These are phyloP conservation scores for Nephotettix cincticeps DNA, from an alignment of 1,140 invertebrate species.

Conservation along the genomic window DNA sequence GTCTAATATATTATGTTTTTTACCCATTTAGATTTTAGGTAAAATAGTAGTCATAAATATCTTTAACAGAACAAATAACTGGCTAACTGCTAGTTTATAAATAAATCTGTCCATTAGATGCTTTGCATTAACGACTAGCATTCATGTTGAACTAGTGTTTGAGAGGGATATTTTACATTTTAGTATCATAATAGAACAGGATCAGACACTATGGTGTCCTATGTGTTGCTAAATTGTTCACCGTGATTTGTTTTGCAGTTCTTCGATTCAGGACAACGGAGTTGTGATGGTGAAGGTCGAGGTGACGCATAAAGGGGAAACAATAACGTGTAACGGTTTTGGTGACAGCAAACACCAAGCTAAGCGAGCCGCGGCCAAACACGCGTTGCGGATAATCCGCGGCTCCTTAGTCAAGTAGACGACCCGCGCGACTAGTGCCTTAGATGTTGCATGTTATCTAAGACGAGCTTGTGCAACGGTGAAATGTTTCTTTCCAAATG, in stretches of 20 bases:
- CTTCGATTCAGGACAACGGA: slow-evolving; percentile 28
- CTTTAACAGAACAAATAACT: too few species aligned
- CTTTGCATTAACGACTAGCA: background rate
- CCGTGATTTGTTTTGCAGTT: background rate
- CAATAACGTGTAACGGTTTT: slow-evolving; percentile 62
- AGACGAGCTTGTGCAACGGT: too few species aligned
- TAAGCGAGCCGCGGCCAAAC: slow-evolving; percentile 72
- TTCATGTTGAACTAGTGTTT: background rate
- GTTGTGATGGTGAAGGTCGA: slow-evolving; percentile 61
- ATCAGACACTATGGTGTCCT: background rate
- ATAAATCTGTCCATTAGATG: background rate
- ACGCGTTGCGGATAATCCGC: slow-evolving; percentile 53
- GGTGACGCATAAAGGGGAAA: slow-evolving; percentile 56
- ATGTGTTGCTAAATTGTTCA: background rate
- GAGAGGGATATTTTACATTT: background rate
- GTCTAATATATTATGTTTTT: too few species aligned
- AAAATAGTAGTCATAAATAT: too few species aligned
- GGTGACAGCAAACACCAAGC: slow-evolving; percentile 66
- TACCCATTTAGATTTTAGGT: too few species aligned
- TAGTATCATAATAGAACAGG: background rate
- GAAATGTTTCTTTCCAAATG: too few species aligned
- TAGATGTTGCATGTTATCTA: too few species aligned
- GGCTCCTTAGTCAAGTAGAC: too few species aligned
- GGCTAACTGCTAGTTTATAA: background rate
- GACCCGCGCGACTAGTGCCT: too few species aligned